These are phyloP conservation scores for Chloebia gouldiae DNA, from an alignment of 2,113 vertebrate species.

Conservation along the genomic window DNA sequence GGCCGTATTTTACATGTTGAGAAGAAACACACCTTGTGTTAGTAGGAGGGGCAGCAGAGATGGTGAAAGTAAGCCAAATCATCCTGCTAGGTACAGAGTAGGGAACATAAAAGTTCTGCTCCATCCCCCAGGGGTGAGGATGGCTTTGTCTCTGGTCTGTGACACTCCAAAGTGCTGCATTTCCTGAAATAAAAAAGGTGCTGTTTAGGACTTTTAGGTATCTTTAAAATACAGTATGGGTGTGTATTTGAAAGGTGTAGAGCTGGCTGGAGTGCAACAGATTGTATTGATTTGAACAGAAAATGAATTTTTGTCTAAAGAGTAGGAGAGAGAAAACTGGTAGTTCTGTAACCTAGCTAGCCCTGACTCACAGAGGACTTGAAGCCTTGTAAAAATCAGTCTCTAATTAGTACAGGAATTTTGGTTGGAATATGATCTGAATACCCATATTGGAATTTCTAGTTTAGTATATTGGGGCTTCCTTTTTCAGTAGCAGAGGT, in stretches of 20 bases:
- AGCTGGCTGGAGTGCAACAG: not conserved
- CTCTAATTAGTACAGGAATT: conserved; percentile 21
- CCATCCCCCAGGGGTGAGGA: not conserved
- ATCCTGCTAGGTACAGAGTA: not conserved
- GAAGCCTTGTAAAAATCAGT: conserved; percentile 3
- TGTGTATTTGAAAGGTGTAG: not conserved
- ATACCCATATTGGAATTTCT: not conserved
- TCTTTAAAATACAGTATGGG: not conserved
- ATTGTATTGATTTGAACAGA: not conserved
- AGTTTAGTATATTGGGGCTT: not conserved
- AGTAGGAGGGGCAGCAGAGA: not conserved
- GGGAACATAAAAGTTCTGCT: not conserved
- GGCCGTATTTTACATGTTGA: not conserved
- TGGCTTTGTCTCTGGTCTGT: not conserved
- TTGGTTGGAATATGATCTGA: not conserved
- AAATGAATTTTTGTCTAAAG: not conserved
- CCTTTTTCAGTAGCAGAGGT: not conserved
- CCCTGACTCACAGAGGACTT: not conserved
- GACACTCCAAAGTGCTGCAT: not conserved
- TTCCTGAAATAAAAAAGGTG: not conserved
- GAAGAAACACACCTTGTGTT: not conserved
- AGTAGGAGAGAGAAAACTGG: not conserved
- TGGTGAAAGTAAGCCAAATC: not conserved
- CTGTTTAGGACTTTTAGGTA: not conserved
- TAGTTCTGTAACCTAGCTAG: not conserved